Evolutionary conservation across 2,113 vertebrate genomes (phyloP).

Genomic region (Bolborhynchus lineola): DNA sequence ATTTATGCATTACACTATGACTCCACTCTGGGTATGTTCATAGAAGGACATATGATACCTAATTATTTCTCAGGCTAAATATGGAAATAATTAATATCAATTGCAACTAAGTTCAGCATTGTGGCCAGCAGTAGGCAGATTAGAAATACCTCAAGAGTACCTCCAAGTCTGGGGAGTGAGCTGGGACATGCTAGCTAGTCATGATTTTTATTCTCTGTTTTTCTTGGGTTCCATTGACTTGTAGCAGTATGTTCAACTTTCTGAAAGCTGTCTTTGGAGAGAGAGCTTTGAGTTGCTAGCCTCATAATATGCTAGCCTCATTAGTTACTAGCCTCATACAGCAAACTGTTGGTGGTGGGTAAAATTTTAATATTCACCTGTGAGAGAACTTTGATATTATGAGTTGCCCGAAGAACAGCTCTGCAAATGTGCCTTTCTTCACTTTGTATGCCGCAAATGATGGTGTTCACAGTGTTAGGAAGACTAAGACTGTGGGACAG

Average conservation of each 20-base stretch:
- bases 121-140: neutral
- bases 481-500: neutral
- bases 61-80: neutral
- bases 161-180: neutral
- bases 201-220: neutral
- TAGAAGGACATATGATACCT: neutral
- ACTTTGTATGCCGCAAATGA: neutral
- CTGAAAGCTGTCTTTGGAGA: neutral
- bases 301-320: accelerated
- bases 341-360: neutral
- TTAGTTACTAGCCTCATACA: neutral
- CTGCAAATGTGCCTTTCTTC: neutral
- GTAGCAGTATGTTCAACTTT: neutral
- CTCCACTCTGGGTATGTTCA: neutral
- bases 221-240: neutral
- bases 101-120: neutral
- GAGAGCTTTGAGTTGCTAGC: neutral
- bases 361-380: accelerated
- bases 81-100: neutral
- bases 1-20: neutral
- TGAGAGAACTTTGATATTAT: neutral
- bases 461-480: neutral
- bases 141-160: neutral
- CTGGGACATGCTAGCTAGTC: neutral
- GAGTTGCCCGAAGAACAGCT: neutral